A percentile compares a stretch with the other conserved stretches of the same genome.
Conservation (phyloP, 2,797 vertebrate genomes). For the Pantherophis alleghaniensis region DNA sequence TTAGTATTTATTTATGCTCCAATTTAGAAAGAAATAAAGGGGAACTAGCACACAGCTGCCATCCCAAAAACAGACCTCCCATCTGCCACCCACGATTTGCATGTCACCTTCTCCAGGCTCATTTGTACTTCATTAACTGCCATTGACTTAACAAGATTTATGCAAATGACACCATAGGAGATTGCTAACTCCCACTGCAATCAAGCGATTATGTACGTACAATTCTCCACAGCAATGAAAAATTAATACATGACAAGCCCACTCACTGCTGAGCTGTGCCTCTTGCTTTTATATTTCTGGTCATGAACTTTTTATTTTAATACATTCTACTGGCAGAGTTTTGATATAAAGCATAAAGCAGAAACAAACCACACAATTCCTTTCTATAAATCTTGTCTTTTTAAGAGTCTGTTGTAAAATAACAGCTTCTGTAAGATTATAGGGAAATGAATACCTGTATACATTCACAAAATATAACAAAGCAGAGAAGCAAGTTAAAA, state of each 20-base stretch:
- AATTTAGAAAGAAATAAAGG: conserved; percentile 48
- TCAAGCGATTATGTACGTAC: conserved; percentile 83
- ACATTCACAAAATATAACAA: neutral
- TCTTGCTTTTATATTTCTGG: conserved; percentile 70
- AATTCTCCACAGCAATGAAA: conserved; percentile 81
- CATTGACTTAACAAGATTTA: conserved; percentile 89
- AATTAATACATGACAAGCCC: conserved; percentile 81
- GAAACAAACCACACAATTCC: conserved; percentile 15
- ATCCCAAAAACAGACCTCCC: conserved; percentile 82
- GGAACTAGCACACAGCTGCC: conserved; percentile 75
- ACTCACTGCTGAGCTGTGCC: conserved; percentile 66
- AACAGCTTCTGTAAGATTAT: neutral
- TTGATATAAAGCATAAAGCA: conserved; percentile 9
- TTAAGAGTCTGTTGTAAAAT: neutral
- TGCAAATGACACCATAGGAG: conserved; percentile 84
- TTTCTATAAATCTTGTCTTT: neutral
- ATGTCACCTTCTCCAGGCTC: conserved; percentile 85
- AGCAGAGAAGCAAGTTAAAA: neutral
- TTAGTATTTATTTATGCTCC: conserved; percentile 47
- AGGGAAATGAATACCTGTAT: neutral
- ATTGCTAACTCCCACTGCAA: conserved; percentile 78
- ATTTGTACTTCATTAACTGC: conserved; percentile 90
- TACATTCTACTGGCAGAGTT: conserved; percentile 50
- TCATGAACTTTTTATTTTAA: conserved; percentile 52
- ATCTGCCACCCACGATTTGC: conserved; percentile 86